phyloP scores from a whole-genome alignment of 30 jellyfish, hydroid and myxozoan species.

The Turritopsis dohrnii region DNA sequence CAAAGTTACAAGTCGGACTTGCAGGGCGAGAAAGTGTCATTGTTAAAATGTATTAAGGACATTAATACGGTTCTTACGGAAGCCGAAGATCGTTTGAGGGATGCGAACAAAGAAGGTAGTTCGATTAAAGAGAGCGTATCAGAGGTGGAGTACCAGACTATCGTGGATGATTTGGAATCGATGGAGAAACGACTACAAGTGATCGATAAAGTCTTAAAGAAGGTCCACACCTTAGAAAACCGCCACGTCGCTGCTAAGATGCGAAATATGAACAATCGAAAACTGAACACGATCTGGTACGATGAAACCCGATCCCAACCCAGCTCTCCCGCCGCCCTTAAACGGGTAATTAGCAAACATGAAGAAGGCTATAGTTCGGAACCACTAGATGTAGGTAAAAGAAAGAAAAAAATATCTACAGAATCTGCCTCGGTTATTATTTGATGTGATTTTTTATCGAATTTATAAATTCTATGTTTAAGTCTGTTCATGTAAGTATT shows the following conservation, averaged over 20 bases:
- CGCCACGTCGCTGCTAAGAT: constrained; percentile 36
- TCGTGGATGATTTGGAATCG: constrained; percentile 41
- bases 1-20: constrained; percentile 43
- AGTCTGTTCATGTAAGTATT: too few relatives aligned
- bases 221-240: constrained; percentile 15
- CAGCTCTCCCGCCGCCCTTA: not conserved
- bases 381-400: constrained; percentile 6
- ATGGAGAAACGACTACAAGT: constrained; percentile 44
- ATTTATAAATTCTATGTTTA: too few relatives aligned
- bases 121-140: constrained; percentile 14
- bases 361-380: constrained; percentile 8
- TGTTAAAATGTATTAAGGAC: constrained; percentile 44
- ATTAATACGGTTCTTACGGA: constrained; percentile 31
- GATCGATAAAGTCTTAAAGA: constrained; percentile 50
- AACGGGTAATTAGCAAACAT: not conserved
- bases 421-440: not conserved
- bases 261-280: not conserved
- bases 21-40: constrained; percentile 53
- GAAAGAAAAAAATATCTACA: not conserved
- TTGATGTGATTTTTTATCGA: not conserved
- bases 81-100: constrained; percentile 18
- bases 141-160: constrained; percentile 44
- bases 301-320: not conserved
- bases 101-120: constrained; percentile 24
- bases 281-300: constrained; percentile 8